Evolutionary conservation across 2,797 vertebrate genomes (phyloP).

Genomic region (Etheostoma perlongum): DNA sequence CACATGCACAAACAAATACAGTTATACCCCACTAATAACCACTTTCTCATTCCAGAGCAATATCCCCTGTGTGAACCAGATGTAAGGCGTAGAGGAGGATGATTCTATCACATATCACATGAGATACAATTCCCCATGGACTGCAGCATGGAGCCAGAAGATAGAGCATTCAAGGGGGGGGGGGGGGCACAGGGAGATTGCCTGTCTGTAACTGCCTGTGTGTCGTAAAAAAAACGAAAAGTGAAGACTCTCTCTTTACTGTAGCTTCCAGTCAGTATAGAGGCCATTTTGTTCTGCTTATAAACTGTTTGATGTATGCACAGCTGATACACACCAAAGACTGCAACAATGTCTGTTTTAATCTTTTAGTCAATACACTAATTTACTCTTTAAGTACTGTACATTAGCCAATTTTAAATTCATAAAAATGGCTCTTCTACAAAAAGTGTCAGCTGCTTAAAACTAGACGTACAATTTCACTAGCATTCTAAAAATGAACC

Average conservation of each 20-base stretch:
- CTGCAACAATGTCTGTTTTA: neutral
- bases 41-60: conserved; percentile 71
- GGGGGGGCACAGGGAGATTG: conserved; percentile 34
- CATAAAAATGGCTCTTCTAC: neutral
- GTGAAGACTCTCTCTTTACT: conserved; percentile 38
- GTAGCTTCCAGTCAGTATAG: conserved; percentile 20
- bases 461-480: neutral
- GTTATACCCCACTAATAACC: conserved; percentile 26
- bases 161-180: conserved; percentile 24
- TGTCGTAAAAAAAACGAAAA: conserved; percentile 32
- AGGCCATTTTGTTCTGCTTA: conserved; percentile 38
- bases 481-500: neutral
- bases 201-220: conserved; percentile 31
- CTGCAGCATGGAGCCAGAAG: conserved; percentile 33
- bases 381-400: neutral
- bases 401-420: neutral
- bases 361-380: conserved; percentile 10
- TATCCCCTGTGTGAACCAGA: conserved; percentile 65
- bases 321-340: neutral
- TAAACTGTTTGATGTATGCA: conserved; percentile 30
- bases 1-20: conserved; percentile 21
- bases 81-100: conserved; percentile 62
- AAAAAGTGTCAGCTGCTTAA: neutral
- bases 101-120: conserved; percentile 73
- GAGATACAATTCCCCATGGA: conserved; percentile 74